These are phyloP conservation scores for Oplegnathus fasciatus DNA, from an alignment of 2,113 vertebrate genomes.

Conservation along the genomic window DNA sequence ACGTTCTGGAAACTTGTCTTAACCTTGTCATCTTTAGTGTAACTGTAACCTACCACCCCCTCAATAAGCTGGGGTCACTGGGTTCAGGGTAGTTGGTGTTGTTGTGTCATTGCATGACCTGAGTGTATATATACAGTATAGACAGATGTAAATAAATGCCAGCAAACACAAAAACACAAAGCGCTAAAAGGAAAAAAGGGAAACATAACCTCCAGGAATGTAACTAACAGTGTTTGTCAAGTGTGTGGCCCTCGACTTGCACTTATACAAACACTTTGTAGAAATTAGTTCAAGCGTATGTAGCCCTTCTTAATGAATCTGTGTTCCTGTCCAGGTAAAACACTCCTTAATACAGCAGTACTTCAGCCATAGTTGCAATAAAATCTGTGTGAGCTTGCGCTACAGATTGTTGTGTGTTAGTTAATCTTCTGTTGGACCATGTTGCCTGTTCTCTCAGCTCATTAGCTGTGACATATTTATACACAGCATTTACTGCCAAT, in stretches of 20 bases:
- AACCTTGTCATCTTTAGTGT: slow-evolving; percentile 7
- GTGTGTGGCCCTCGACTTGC: not conserved
- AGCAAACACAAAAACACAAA: not conserved
- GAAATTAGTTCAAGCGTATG: not conserved
- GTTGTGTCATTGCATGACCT: too few species aligned
- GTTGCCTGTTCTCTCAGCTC: not conserved
- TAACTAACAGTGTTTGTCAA: not conserved
- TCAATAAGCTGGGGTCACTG: not conserved
- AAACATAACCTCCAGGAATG: not conserved
- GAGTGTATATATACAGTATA: not conserved
- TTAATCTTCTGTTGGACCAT: slow-evolving; percentile 1
- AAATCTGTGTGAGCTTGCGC: not conserved
- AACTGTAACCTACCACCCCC: not conserved
- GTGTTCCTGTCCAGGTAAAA: slow-evolving; percentile 4
- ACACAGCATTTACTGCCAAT: not conserved
- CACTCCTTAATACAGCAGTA: slow-evolving; percentile 8
- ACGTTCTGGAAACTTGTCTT: not conserved
- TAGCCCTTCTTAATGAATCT: not conserved
- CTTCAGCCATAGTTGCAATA: not conserved
- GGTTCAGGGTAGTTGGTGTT: not conserved
- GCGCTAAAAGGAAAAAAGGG: not conserved
- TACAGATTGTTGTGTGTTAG: not conserved
- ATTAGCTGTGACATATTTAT: not conserved
- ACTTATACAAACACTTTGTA: not conserved
- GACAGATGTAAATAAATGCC: not conserved